These are phyloP conservation scores for Acrocyrtus sp. DNA, from an alignment of 2,888 invertebrate genomes.

Conservation along the genomic window DNA sequence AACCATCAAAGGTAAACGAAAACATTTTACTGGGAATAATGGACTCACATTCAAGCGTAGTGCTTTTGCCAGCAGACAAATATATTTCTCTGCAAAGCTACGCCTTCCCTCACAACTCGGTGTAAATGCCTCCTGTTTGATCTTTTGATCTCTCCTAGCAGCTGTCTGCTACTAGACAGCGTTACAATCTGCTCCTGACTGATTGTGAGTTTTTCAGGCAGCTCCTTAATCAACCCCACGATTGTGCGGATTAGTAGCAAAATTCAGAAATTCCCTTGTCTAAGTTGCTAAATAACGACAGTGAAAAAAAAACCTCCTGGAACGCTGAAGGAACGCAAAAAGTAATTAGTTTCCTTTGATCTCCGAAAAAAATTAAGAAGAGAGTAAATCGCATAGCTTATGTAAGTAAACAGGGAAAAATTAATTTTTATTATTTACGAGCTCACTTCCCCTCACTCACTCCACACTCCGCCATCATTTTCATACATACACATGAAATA, in stretches of 20 bases:
- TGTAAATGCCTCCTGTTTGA: neutral
- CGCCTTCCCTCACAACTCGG: no score
- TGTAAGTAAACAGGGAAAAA: neutral
- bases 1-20: neutral
- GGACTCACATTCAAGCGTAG: neutral
- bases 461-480: no score
- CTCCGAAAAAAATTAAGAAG: neutral
- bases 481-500: no score
- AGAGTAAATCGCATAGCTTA: no score
- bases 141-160: neutral
- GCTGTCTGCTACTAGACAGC: neutral
- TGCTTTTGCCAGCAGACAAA: neutral
- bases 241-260: neutral
- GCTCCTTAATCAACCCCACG: no score
- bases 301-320: neutral
- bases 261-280: neutral
- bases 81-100: no score
- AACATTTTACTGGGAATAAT: neutral
- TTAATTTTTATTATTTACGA: neutral
- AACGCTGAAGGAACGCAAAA: conserved; percentile 15
- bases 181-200: neutral
- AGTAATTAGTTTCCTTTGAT: neutral
- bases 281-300: neutral
- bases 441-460: no score
- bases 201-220: neutral